phyloP scores from a whole-genome alignment of 1,140 invertebrate species.

The Heliothis virescens region DNA sequence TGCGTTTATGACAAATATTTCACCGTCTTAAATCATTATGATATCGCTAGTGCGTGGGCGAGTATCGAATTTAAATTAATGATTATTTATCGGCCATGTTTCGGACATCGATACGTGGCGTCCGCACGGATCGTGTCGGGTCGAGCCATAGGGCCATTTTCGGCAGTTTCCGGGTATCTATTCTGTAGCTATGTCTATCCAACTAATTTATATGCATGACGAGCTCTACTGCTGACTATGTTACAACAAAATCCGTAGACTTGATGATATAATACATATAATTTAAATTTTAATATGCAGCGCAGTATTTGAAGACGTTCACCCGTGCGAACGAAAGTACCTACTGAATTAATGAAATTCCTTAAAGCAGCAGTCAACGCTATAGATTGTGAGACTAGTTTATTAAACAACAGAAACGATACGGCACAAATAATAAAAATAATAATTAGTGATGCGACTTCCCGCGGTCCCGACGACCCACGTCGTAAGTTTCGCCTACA shows the following conservation, averaged over 20 bases:
- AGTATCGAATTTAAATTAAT: constrained; percentile 81
- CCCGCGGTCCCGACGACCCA: constrained; percentile 52
- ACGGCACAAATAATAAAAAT: constrained; percentile 55
- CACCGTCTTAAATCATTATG: constrained; percentile 70
- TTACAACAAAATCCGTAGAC: constrained; percentile 58
- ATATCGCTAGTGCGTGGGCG: constrained; percentile 73
- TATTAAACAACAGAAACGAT: constrained; percentile 34
- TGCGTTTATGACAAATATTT: constrained; percentile 65
- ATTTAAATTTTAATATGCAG: constrained; percentile 34
- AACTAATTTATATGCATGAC: constrained; percentile 73
- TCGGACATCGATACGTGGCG: constrained; percentile 68
- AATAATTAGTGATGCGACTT: constrained; percentile 69
- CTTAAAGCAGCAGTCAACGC: neutral
- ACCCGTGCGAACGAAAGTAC: constrained; percentile 24
- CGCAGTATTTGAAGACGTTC: neutral
- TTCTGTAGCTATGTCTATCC: constrained; percentile 61
- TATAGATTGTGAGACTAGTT: constrained; percentile 25
- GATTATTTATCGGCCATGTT: constrained; percentile 77
- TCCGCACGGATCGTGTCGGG: constrained; percentile 52
- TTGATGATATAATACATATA: constrained; percentile 24
- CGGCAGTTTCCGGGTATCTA: constrained; percentile 78
- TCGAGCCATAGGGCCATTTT: constrained; percentile 69
- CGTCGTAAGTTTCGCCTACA: constrained; percentile 61
- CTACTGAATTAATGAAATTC: constrained; percentile 36
- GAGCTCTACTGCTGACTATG: constrained; percentile 61